phyloP scores from a whole-genome alignment of 2,888 invertebrate species.

The Beris chalybata region DNA sequence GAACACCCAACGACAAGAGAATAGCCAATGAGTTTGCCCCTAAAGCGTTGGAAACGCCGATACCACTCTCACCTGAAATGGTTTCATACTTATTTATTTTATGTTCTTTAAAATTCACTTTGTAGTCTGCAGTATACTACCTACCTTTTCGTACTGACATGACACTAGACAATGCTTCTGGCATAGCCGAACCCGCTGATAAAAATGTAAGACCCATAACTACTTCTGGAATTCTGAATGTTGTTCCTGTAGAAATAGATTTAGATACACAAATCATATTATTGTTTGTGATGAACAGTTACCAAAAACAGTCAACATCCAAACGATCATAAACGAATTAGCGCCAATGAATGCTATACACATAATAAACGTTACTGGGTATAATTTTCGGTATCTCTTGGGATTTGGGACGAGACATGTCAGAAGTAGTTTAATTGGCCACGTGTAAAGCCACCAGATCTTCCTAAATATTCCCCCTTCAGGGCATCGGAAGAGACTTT shows the following conservation, averaged over 20 bases:
- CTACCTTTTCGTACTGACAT: constrained; percentile 84
- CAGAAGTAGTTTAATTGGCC: constrained; percentile 71
- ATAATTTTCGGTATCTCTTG: constrained; percentile 62
- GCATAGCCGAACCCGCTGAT: constrained; percentile 87
- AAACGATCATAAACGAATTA: constrained; percentile 84
- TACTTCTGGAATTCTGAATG: constrained; percentile 79
- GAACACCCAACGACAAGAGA: constrained; percentile 77
- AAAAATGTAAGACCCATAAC: constrained; percentile 91
- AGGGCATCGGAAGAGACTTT: constrained; percentile 59
- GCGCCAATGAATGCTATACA: constrained; percentile 84
- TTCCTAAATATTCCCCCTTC: constrained; percentile 46
- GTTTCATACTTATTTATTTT: constrained; percentile 19
- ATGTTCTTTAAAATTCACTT: background rate
- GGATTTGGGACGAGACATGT: constrained; percentile 73
- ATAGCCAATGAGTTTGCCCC: constrained; percentile 87
- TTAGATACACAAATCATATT: background rate
- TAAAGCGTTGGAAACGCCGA: constrained; percentile 84
- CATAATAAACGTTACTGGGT: constrained; percentile 80
- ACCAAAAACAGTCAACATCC: constrained; percentile 91
- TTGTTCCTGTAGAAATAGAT: constrained; percentile 61
- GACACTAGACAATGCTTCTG: constrained; percentile 77
- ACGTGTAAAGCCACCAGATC: constrained; percentile 68
- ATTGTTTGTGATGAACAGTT: constrained; percentile 43
- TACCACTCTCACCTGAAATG: constrained; percentile 75
- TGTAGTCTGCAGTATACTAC: background rate